Conservation (phyloP, 2,797 vertebrate species). For the Schizopygopsis malacanthus region DNA sequence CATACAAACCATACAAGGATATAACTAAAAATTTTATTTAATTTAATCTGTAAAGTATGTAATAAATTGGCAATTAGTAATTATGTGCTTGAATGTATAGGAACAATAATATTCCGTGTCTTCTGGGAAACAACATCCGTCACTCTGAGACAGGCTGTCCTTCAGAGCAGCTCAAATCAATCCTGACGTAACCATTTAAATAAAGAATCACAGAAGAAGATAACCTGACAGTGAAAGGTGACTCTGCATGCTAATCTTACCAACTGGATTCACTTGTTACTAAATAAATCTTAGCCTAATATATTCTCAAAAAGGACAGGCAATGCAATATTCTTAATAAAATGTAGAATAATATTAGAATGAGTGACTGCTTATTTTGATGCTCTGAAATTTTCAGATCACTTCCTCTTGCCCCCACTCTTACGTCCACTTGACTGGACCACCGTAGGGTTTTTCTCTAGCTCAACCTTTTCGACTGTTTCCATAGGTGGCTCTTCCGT, state of each 20-base stretch:
- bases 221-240: slow-evolving; percentile 22
- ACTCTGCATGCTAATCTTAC: slow-evolving; percentile 16
- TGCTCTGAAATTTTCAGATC: slow-evolving; percentile 51
- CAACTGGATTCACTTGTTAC: slow-evolving; percentile 14
- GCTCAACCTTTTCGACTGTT: slow-evolving; percentile 61
- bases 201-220: slow-evolving; percentile 20
- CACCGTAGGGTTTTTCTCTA: slow-evolving; percentile 66
- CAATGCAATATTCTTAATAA: neutral
- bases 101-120: neutral
- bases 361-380: slow-evolving; percentile 2
- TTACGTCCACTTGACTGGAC: slow-evolving; percentile 66
- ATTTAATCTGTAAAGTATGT: neutral
- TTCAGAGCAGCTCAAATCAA: neutral
- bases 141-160: neutral
- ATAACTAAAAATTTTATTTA: neutral
- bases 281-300: neutral
- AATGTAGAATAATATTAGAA: neutral
- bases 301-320: slow-evolving; percentile 3
- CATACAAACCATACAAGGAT: neutral
- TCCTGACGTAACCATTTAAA: slow-evolving; percentile 21
- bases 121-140: neutral
- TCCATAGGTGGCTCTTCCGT: slow-evolving; percentile 72
- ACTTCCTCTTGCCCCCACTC: slow-evolving; percentile 77
- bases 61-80: neutral
- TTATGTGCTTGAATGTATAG: neutral